Conservation (phyloP, 2,888 invertebrate species). For the Harmothoe impar region DNA sequence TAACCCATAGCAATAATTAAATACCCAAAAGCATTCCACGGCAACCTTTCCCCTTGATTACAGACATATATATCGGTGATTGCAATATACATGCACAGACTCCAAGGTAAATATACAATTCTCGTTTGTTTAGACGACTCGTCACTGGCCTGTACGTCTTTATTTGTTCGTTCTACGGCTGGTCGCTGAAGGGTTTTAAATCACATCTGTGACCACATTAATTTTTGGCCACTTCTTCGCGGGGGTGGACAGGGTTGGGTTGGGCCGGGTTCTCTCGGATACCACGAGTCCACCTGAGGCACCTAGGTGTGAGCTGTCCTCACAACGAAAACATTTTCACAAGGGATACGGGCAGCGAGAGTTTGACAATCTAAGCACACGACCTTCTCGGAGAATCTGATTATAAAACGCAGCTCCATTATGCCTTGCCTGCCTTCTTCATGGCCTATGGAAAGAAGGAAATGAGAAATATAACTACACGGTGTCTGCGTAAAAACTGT, state of each 20-base stretch:
- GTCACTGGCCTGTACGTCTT: neutral
- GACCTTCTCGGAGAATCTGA: neutral
- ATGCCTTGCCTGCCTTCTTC: conserved; percentile 68
- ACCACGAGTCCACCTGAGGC: neutral
- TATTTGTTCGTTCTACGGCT: neutral
- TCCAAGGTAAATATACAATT: neutral
- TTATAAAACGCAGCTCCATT: neutral
- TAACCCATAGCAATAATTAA: neutral
- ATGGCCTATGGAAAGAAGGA: conserved; percentile 67
- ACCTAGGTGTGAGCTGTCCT: neutral
- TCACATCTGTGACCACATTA: neutral
- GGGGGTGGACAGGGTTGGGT: neutral
- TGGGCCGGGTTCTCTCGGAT: neutral
- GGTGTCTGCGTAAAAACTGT: neutral
- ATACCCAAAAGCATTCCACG: neutral
- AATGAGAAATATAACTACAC: neutral
- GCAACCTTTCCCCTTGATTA: neutral
- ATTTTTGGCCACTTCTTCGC: neutral
- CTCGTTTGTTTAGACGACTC: neutral
- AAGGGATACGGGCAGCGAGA: neutral
- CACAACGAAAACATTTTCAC: neutral
- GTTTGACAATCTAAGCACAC: conserved; percentile 11
- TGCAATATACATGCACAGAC: neutral
- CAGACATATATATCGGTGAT: neutral
- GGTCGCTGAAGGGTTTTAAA: neutral